Evolutionary conservation across 2,797 vertebrate genomes (phyloP).

Genomic region (Crypturellus tataupa): DNA sequence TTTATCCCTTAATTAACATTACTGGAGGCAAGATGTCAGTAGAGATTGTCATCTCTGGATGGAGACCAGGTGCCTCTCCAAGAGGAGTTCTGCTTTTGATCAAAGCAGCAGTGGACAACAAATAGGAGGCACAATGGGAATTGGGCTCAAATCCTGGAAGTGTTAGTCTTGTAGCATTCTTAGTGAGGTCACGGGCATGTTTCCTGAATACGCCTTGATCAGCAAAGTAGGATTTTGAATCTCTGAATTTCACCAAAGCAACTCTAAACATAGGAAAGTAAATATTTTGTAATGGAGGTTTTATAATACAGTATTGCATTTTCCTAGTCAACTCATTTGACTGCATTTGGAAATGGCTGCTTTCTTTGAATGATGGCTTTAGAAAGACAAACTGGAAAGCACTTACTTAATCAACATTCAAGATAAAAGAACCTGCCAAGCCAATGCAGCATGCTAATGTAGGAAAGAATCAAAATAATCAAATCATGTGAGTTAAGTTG

Average conservation of each 20-base stretch:
- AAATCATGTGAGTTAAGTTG: background rate
- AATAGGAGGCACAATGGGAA: background rate
- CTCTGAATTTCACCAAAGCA: background rate
- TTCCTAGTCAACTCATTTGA: background rate
- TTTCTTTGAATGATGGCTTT: constrained; percentile 8
- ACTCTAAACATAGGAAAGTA: background rate
- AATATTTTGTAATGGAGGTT: background rate
- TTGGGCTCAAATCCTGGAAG: background rate
- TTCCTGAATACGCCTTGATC: background rate
- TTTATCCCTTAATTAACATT: background rate
- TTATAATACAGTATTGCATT: background rate
- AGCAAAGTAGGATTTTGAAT: background rate
- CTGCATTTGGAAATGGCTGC: background rate
- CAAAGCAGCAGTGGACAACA: background rate
- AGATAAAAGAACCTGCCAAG: constrained; percentile 21
- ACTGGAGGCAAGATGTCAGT: background rate
- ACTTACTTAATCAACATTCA: constrained; percentile 10
- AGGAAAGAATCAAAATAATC: background rate
- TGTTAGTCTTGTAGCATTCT: accelerated
- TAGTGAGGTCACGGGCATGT: background rate
- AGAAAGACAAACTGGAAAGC: constrained; percentile 50
- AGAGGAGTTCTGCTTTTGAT: background rate
- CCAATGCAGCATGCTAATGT: background rate
- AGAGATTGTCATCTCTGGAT: background rate
- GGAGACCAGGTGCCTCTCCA: background rate